Percentiles rank a stretch among this genome's conserved stretches.
Conservation (phyloP, 2,113 vertebrate genomes). For the Greenwoodochromis staneri region DNA sequence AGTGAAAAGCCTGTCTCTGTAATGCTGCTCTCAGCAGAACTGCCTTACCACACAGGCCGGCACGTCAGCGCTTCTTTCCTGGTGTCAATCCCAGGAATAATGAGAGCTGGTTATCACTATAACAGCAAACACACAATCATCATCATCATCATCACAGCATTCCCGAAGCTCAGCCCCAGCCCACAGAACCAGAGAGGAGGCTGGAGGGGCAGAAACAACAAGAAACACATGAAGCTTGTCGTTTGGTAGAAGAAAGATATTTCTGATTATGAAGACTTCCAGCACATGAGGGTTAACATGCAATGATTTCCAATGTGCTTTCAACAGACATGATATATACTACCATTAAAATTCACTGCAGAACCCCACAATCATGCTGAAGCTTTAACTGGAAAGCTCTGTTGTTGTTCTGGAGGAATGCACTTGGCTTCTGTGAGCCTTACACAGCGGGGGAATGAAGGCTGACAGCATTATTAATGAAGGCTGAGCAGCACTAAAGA, state of each 20-base stretch:
- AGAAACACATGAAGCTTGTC: not conserved
- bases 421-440: not conserved
- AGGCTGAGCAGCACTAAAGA: not conserved
- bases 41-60: not conserved
- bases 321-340: not conserved
- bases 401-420: not conserved
- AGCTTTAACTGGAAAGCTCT: not conserved
- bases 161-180: not conserved
- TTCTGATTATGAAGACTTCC: not conserved
- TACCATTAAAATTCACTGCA: not conserved
- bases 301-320: not conserved
- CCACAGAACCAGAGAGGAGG: not conserved
- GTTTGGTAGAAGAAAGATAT: not conserved
- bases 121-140: not conserved
- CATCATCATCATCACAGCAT: not conserved
- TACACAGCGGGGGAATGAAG: not conserved
- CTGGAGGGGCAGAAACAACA: not conserved
- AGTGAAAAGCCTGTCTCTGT: not conserved
- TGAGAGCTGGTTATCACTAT: not conserved
- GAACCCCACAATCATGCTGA: not conserved
- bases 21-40: not conserved
- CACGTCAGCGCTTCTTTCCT: not conserved
- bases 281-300: not conserved
- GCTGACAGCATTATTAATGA: slow-evolving; percentile 26
- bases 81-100: not conserved